Conservation (phyloP, 1,140 invertebrate genomes). For the Harlomillsia oculata region DNA sequence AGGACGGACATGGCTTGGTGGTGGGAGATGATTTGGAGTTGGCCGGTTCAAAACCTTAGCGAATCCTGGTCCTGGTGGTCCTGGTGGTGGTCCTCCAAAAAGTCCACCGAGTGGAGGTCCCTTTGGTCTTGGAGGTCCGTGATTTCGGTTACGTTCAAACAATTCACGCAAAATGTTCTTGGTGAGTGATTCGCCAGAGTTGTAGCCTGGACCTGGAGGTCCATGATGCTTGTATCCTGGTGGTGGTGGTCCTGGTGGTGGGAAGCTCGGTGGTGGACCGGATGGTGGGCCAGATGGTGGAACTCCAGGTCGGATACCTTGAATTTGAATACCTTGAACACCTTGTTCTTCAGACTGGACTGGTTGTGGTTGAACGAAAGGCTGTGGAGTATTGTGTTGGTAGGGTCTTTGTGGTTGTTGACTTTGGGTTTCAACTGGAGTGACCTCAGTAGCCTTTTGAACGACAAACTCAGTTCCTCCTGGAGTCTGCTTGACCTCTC, state of each 20-base stretch:
- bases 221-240: neutral
- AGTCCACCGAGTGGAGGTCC: constrained; percentile 8
- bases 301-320: neutral
- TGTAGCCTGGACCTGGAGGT: constrained; percentile 5
- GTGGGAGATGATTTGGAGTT: neutral
- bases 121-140: constrained; percentile 7
- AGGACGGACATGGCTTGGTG: neutral
- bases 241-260: constrained; percentile 8
- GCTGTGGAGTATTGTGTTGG: constrained; percentile 15
- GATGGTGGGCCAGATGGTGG: neutral
- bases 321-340: neutral
- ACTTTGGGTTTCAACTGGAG: neutral
- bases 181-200: constrained; percentile 17
- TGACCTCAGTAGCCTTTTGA: constrained; percentile 16
- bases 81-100: constrained; percentile 13
- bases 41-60: constrained; percentile 12
- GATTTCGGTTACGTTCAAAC: constrained; percentile 16
- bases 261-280: neutral
- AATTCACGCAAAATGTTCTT: constrained; percentile 25
- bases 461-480: constrained; percentile 9
- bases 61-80: constrained; percentile 14
- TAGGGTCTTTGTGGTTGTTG: constrained; percentile 13
- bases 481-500: neutral
- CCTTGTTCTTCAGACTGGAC: constrained; percentile 3
- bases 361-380: constrained; percentile 7